Evolutionary conservation across 2,113 vertebrate genomes (phyloP).

Genomic region (Spheniscus mendiculus): DNA sequence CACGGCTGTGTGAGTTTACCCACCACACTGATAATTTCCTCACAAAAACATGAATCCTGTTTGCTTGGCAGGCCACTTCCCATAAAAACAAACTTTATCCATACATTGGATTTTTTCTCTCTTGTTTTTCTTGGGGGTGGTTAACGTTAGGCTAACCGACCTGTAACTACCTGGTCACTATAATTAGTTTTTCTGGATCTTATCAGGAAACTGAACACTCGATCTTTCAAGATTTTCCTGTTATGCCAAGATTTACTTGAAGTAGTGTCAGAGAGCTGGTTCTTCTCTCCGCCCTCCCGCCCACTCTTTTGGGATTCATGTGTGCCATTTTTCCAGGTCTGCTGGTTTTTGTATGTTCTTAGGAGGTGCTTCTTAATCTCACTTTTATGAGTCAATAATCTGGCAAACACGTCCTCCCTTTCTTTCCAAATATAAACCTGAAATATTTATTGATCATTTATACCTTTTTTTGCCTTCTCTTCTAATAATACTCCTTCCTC

Average conservation of each 20-base stretch:
- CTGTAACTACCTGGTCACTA: not conserved
- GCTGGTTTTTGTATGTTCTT: not conserved
- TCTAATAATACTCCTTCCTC: not conserved
- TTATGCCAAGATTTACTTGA: not conserved
- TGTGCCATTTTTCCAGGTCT: not conserved
- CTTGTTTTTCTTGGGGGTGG: not conserved
- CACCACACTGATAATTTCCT: not conserved
- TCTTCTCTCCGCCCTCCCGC: not conserved
- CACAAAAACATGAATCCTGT: not conserved
- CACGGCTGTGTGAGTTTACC: not conserved
- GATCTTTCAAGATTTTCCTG: not conserved
- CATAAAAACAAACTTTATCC: not conserved
- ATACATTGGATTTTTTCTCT: not conserved
- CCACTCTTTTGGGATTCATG: not conserved
- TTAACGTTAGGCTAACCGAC: not conserved
- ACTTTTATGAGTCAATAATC: not conserved
- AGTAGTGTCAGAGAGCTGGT: not conserved
- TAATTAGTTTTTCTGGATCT: not conserved
- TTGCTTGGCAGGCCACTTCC: not conserved
- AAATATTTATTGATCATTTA: not conserved
- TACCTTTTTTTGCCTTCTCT: not conserved
- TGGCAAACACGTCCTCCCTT: not conserved
- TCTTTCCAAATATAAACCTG: not conserved
- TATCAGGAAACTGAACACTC: not conserved
- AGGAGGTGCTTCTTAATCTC: not conserved